These are phyloP conservation scores for Drosophila maculinotata DNA, from an alignment of 2,888 invertebrate genomes.

Conservation along the genomic window DNA sequence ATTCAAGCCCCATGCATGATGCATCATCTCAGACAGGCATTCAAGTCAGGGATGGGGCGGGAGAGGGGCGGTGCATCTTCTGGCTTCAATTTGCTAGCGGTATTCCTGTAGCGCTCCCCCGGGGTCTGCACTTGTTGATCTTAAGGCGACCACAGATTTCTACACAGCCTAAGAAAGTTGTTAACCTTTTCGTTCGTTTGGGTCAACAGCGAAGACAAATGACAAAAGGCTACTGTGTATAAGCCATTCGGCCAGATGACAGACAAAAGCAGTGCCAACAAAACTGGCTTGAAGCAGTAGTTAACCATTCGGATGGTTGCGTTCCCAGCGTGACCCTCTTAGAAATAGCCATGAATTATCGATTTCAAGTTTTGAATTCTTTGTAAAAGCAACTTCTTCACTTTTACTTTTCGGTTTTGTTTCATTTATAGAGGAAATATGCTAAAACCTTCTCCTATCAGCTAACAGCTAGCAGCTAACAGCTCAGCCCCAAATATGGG, in stretches of 20 bases:
- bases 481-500: conserved; percentile 57
- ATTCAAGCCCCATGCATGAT: conserved; percentile 54
- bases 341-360: conserved; percentile 54
- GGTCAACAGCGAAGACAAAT: conserved; percentile 66
- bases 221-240: conserved; percentile 74
- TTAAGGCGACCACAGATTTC: conserved; percentile 57
- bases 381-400: conserved; percentile 50
- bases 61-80: conserved; percentile 23
- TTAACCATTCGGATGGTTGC: conserved; percentile 6
- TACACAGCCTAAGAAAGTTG: conserved; percentile 67
- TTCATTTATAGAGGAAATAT: conserved; percentile 41
- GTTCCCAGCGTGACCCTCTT: conserved; percentile 58
- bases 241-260: conserved; percentile 40
- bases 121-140: conserved; percentile 42
- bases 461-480: conserved; percentile 1
- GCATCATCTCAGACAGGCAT: conserved; percentile 25
- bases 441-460: conserved; percentile 18
- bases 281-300: conserved; percentile 15
- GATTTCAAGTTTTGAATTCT: conserved; percentile 57
- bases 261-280: conserved; percentile 18
- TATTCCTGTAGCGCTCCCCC: conserved; percentile 42
- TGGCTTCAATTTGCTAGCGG: conserved; percentile 53
- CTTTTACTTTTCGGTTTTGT: conserved; percentile 62
- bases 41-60: conserved; percentile 1
- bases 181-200: conserved; percentile 60